Base-by-base conservation (phyloP, 2,888 invertebrate species). In the Allacma fusca region DNA sequence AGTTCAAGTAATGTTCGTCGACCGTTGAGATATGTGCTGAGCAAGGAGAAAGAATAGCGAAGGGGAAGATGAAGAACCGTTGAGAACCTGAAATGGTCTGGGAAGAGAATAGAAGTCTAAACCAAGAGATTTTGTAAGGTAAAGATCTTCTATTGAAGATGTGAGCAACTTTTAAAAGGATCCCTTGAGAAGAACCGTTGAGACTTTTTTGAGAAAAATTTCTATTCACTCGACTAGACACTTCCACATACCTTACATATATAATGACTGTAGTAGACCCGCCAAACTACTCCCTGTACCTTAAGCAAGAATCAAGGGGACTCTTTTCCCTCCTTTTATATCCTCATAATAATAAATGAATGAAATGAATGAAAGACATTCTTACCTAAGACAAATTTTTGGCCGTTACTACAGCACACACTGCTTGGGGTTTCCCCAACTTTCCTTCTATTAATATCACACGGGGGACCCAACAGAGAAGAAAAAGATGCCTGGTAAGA, bases 181-280 rank as follows among this genome's bases (percentile, higher is more conserved):
- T 68, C 68, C 68, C 68, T 68, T 40, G 68, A 68, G 68, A 68
- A 68, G 68, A 68, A 68, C 68, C 68, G 68, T 68, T 68, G 68
- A 68, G 68, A 68, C 68, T 68, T 67, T 67, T 67, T 67, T 68
- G 68, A 68, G 68, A 68, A 68, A 68, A 68, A 68, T 68, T 68
- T n/a, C 68, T 68, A 68, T 68, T 34, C 28, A 68, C 19, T 68
- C 23, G n/a, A 5, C 40, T 40, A 9, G 2, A n/a, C 50, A 4
- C 50, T 50, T 19, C n/a, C 2, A 50, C 16, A 2, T 50, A 50
- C 19, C 50, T 34, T 34, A 50, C 50, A 62, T 62, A 21, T 24
- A 62, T 62, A 12, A 2, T 24, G 2, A 1, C 12, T 24, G 2
- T 62, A 24, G n/a, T 12, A 50, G 2, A 50, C 19, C 50, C 16